phyloP scores from a whole-genome alignment of 2,113 vertebrate genomes.

The Propithecus coquereli region DNA sequence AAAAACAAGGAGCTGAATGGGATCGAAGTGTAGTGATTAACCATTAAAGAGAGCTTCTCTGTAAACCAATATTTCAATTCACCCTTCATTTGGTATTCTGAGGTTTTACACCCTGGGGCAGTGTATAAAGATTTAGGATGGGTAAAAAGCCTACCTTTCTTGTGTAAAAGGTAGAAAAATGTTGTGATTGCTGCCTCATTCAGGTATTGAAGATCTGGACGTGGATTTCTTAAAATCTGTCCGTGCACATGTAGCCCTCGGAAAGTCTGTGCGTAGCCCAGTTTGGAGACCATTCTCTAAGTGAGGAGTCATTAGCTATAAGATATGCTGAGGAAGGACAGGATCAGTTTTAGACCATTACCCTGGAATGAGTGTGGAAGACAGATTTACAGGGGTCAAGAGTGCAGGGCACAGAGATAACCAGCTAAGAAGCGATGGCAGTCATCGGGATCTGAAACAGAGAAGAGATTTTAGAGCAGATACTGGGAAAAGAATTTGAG shows the following conservation, averaged over 20 bases:
- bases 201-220: background rate
- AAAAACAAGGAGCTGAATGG: background rate
- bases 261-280: background rate
- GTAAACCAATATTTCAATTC: background rate
- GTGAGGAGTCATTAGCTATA: background rate
- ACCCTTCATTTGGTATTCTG: background rate
- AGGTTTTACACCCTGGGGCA: background rate
- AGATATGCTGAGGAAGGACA: background rate
- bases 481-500: slow-evolving; percentile 12
- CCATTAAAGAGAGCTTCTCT: background rate
- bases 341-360: background rate
- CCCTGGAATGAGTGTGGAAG: background rate
- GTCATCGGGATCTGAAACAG: background rate
- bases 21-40: background rate
- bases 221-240: background rate
- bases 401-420: background rate
- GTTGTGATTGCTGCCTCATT: background rate
- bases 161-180: background rate
- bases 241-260: background rate
- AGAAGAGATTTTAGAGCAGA: background rate
- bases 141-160: background rate
- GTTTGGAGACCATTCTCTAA: background rate
- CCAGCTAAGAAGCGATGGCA: background rate
- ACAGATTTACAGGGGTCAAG: background rate
- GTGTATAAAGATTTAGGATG: background rate